Conservation (phyloP, 2,888 invertebrate genomes). For the Blera fallax region DNA sequence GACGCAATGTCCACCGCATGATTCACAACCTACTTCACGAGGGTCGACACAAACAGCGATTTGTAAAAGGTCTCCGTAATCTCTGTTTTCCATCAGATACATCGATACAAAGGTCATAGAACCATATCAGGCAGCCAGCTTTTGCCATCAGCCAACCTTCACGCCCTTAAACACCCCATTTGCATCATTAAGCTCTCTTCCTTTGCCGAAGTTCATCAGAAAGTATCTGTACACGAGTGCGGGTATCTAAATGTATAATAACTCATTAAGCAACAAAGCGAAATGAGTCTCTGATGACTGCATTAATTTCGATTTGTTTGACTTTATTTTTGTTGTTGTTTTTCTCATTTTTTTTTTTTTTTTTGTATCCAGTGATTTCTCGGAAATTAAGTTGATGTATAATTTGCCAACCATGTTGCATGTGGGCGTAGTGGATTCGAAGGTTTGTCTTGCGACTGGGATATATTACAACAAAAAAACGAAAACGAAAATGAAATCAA, state of each 20-base stretch:
- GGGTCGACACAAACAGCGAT: too few species aligned
- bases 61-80: too few species aligned
- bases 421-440: slow-evolving; percentile 42
- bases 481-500: slow-evolving; percentile 43
- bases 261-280: slow-evolving; percentile 63
- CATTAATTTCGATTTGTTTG: slow-evolving; percentile 66
- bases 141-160: not conserved
- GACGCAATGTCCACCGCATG: too few species aligned
- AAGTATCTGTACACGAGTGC: not conserved
- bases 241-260: slow-evolving; percentile 40
- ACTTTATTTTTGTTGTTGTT: slow-evolving; percentile 26
- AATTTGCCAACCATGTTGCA: slow-evolving; percentile 59
- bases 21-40: too few species aligned
- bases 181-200: slow-evolving; percentile 39
- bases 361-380: slow-evolving; percentile 46
- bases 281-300: slow-evolving; percentile 55
- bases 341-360: not conserved
- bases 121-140: slow-evolving; percentile 17
- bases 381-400: slow-evolving; percentile 57
- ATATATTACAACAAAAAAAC: slow-evolving; percentile 10
- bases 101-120: slow-evolving; percentile 1
- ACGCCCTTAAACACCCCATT: slow-evolving; percentile 54
- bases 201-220: not conserved
- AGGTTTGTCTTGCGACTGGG: slow-evolving; percentile 33
- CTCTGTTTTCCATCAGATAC: too few species aligned